Evolutionary conservation across 92 coral and sea anemone genomes (phyloP), one percentile per base, ranked within the genome.

Genomic region (Heteractis magnifica): DNA sequence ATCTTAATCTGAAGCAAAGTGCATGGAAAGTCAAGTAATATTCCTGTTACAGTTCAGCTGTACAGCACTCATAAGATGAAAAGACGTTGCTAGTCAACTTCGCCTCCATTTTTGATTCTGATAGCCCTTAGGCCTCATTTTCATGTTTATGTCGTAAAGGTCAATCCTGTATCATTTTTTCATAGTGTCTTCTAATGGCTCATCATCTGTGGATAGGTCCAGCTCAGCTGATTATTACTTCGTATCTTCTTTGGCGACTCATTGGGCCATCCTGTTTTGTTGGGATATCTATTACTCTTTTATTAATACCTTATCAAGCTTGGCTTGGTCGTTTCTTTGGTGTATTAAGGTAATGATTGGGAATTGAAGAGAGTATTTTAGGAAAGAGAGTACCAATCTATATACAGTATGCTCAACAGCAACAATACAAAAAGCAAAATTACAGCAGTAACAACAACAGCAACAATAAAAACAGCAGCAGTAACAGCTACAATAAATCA

Each of bases 201-300:
- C 91, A 91, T 75, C 82, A 72, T 78, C 41, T 91, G 53, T 93
- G 94, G 97, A 79, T 93, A 51, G 91, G 91, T 44, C 97, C 97
- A 4, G 53, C 91, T 81, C 94, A 91, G 34, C 76, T 93, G 44
- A 76, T 89, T 41, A 86, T 76, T 8, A 78, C 90, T 3, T 82
- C 90, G 19, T 93, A 83, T 59, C 84, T 93, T 18, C 86, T 93
- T 52, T 93, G 97, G 97, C 77, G 49, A 23, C 79, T 85, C 70
- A 76, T 93, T 10, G 97, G 97, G 4, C 88, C 87, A 11, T 86
- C 97, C 3, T 93, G 97, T 52, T 70, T 89, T 11, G 94, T 93
- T 41, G 88, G 94, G 6, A 82, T 90, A 41, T 86, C 85, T 2
- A 55, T 91, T 8, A 48, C 86, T 56, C 87, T 93, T 18, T 84